Base-by-base conservation (phyloP, 1,140 invertebrate species). In the Drosophila pallidifrons region DNA sequence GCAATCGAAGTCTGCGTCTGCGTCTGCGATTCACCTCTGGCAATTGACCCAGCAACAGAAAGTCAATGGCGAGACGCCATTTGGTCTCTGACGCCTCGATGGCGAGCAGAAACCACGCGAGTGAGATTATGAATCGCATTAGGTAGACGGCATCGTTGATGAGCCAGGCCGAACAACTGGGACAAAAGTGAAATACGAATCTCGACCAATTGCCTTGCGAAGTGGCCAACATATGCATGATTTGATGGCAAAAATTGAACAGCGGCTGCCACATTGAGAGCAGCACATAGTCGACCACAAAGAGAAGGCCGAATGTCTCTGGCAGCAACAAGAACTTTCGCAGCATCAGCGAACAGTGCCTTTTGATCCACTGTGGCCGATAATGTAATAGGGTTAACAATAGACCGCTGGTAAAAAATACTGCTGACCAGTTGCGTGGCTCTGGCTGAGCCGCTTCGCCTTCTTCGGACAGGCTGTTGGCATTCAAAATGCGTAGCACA, bases 41-140 rank as follows among this genome's bases (percentile, higher is more conserved):
- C 38, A 78, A 32, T 20, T 69, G 52, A 28, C 72, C 75, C 32
- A 78, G 54, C 4, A 78, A 32, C 46, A 78, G 35, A 32, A 65
- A 78, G 41, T 78, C 76, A 47, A 78, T 65, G 16, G 65, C 76
- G 16, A 55, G 25, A 30, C 76, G 72, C 76, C 76, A 78, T 8
- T 75, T 70, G 60, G 46, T 41, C 47, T 52, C 76, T 75, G 65
- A 47, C 13, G 10, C 25, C 25, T 78, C 54, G 1, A 78, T n/a
- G 46, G 72, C 65, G 3, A 65, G 7, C 25, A 78, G 47, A 10
- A 78, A 65, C 43, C 60, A 64, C 16, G 47, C 25, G 1, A 78
- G 13, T 13, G 76, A 75, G 20, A 20, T 41, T 16, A 55, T 49
- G 43, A 75, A 61, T 47, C 72, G 72, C 16, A 70, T 32, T 32